Conservation (phyloP, 2,888 invertebrate genomes). For the Corythucha ciliata region DNA sequence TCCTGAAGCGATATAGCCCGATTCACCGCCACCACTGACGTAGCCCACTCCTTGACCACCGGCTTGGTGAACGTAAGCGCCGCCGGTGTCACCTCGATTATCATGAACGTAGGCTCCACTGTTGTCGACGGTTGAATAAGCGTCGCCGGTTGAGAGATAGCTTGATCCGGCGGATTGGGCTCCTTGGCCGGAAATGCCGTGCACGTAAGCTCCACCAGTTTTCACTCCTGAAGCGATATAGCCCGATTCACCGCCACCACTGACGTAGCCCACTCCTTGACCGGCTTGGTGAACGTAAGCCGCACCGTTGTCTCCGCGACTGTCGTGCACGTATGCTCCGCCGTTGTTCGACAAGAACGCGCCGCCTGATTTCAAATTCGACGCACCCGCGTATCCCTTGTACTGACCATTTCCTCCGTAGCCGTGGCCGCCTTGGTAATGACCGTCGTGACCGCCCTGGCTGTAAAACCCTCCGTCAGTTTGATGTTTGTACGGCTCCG, state of each 20-base stretch:
- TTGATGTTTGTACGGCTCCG: slow-evolving; percentile 21
- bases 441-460: slow-evolving; percentile 3
- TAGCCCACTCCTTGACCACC: background rate
- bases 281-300: slow-evolving; percentile 22
- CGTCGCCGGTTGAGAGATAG: background rate
- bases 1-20: background rate
- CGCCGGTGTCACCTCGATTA: slow-evolving; percentile 15
- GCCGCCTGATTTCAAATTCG: slow-evolving; percentile 10
- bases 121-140: background rate
- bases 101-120: slow-evolving; percentile 20
- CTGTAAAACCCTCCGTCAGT: slow-evolving; percentile 15
- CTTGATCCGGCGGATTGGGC: background rate
- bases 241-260: slow-evolving; percentile 11
- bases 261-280: slow-evolving; percentile 13
- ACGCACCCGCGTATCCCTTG: slow-evolving; percentile 9
- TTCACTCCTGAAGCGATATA: background rate
- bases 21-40: background rate
- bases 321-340: slow-evolving; percentile 20
- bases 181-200: too few relatives aligned
- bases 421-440: slow-evolving; percentile 2
- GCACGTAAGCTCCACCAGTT: slow-evolving; percentile 23
- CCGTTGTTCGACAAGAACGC: background rate
- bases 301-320: slow-evolving; percentile 14
- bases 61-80: slow-evolving; percentile 21
- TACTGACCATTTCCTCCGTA: slow-evolving; percentile 22